Evolutionary conservation across 2,888 invertebrate genomes (phyloP).

Genomic region (Shargacucullia verbasci): DNA sequence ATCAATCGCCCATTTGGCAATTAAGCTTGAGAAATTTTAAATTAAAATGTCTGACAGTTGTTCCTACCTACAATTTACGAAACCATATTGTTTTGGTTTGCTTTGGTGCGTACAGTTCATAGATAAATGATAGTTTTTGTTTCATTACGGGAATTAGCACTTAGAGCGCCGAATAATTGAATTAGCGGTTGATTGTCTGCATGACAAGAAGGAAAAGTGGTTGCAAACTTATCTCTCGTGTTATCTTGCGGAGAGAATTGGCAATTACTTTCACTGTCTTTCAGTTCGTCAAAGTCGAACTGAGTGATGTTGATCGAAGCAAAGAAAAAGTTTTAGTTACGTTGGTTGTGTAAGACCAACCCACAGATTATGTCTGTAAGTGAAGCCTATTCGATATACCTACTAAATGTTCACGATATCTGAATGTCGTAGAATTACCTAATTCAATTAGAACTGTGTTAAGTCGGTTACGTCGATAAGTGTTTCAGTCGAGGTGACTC

Average conservation of each 20-base stretch:
- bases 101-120: constrained; percentile 40
- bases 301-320: constrained; percentile 51
- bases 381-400: constrained; percentile 71
- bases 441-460: constrained; percentile 80
- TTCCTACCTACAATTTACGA: constrained; percentile 26
- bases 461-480: constrained; percentile 67
- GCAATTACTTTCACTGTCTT: constrained; percentile 77
- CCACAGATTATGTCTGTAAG: constrained; percentile 53
- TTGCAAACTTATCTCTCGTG: constrained; percentile 71
- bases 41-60: constrained; percentile 44
- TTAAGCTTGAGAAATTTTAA: constrained; percentile 33
- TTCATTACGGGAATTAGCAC: constrained; percentile 65
- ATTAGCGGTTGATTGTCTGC: constrained; percentile 74
- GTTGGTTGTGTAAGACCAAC: constrained; percentile 33
- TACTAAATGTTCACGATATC: constrained; percentile 30
- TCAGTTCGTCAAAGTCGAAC: constrained; percentile 66
- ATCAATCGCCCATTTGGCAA: constrained; percentile 10
- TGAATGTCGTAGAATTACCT: constrained; percentile 73
- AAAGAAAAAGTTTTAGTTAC: constrained; percentile 57
- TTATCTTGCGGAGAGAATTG: constrained; percentile 74
- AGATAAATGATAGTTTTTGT: constrained; percentile 56
- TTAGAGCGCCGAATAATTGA: constrained; percentile 71
- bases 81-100: constrained; percentile 51
- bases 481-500: constrained; percentile 53
- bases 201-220: constrained; percentile 74